phyloP scores from a whole-genome alignment of 2,113 vertebrate genomes.

The Apodemus sylvaticus region DNA sequence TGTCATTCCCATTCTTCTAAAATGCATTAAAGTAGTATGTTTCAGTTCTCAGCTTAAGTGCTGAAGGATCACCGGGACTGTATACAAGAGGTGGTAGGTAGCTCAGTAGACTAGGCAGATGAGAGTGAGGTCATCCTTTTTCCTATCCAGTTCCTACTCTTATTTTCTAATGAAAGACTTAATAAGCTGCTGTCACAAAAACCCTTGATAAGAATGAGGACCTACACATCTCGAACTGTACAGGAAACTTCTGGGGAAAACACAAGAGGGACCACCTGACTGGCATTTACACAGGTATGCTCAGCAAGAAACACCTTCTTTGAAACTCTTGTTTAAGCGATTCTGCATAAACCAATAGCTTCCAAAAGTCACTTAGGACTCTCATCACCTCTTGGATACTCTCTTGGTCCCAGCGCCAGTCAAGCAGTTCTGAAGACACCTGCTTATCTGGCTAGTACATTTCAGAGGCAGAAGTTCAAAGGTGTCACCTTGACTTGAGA shows the following conservation, averaged over 20 bases:
- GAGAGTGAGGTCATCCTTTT: not conserved
- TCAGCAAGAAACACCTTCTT: conserved; percentile 42
- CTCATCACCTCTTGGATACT: not conserved
- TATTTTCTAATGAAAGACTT: not conserved
- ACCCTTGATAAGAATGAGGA: not conserved
- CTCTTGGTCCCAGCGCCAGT: not conserved
- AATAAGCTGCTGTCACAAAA: not conserved
- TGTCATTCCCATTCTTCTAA: not conserved
- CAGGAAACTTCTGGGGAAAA: not conserved
- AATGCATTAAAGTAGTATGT: not conserved
- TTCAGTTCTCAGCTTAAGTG: not conserved
- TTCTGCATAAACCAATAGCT: not conserved
- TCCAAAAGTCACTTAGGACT: not conserved
- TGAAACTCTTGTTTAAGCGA: not conserved
- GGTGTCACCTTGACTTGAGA: not conserved
- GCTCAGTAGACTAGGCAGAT: not conserved
- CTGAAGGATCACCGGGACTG: not conserved
- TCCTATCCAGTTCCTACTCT: not conserved
- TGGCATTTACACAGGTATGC: not conserved
- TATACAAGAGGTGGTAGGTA: not conserved
- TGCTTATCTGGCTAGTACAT: not conserved
- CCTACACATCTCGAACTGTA: not conserved
- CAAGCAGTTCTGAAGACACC: not conserved
- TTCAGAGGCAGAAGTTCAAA: not conserved
- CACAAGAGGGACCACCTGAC: not conserved